Evolutionary conservation across 2,888 invertebrate genomes (phyloP).

Genomic region (Drosophila anomalata): DNA sequence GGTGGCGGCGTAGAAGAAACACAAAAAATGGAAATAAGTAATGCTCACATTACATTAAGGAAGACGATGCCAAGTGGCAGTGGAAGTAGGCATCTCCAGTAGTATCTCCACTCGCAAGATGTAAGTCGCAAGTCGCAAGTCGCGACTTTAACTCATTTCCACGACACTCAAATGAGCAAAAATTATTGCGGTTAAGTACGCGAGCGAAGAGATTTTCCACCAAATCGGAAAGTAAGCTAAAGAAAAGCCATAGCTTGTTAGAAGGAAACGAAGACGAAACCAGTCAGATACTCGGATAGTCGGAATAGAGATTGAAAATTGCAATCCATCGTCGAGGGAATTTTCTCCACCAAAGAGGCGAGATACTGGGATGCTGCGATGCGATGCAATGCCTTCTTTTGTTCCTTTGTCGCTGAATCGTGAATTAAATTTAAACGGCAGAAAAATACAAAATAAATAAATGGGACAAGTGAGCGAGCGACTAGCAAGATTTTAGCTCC

Average conservation of each 20-base stretch:
- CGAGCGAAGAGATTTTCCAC: slow-evolving; percentile 65
- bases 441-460: slow-evolving; percentile 77
- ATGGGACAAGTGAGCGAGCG: slow-evolving; percentile 75
- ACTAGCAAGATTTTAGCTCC: slow-evolving; percentile 12
- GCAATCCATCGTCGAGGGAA: slow-evolving; percentile 62
- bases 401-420: slow-evolving; percentile 61
- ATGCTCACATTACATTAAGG: slow-evolving; percentile 73
- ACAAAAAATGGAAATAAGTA: slow-evolving; percentile 76
- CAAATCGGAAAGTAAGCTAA: slow-evolving; percentile 49
- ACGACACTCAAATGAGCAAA: slow-evolving; percentile 80
- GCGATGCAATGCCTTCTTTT: slow-evolving; percentile 2
- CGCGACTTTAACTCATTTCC: slow-evolving; percentile 77
- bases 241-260: slow-evolving; percentile 54
- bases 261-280: slow-evolving; percentile 29
- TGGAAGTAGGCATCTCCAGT: slow-evolving; percentile 14
- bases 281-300: background rate
- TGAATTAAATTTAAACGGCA: slow-evolving; percentile 77
- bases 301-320: slow-evolving; percentile 42
- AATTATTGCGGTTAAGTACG: slow-evolving; percentile 79
- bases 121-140: slow-evolving; percentile 30
- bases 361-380: background rate
- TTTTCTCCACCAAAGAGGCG: slow-evolving; percentile 21
- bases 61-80: slow-evolving; percentile 54
- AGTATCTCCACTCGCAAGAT: no score
- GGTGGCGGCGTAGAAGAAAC: slow-evolving; percentile 34